Conservation (phyloP, 1,140 invertebrate species). For the Tetramorium parvispinum region DNA sequence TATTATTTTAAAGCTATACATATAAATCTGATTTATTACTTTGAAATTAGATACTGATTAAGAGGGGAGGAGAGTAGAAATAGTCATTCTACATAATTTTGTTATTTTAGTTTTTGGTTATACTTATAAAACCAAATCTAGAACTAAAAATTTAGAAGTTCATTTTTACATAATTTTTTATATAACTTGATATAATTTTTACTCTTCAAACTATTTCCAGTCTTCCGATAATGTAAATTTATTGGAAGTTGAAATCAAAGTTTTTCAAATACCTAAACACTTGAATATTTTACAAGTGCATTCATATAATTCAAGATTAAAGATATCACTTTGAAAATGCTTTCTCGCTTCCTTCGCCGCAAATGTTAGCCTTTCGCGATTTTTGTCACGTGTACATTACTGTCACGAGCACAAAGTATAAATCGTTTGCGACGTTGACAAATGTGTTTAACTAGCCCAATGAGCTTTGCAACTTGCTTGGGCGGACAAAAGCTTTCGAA, state of each 20-base stretch:
- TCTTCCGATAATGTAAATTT: neutral
- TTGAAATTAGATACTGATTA: neutral
- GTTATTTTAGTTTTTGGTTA: neutral
- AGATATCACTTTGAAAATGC: neutral
- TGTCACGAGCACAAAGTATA: conserved; percentile 30
- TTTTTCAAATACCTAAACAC: neutral
- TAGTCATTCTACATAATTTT: neutral
- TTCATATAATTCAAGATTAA: neutral
- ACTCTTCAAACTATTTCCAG: neutral
- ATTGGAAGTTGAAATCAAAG: neutral
- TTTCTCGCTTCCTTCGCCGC: neutral
- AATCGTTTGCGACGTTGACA: conserved; percentile 53
- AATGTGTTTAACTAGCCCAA: conserved; percentile 72
- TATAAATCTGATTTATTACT: neutral
- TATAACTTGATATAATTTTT: no score
- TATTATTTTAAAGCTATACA: neutral
- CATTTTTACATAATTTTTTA: neutral
- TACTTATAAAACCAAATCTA: neutral
- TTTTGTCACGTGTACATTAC: conserved; percentile 33
- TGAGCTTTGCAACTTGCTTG: conserved; percentile 57
- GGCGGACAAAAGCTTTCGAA: conserved; percentile 69
- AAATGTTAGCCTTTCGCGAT: conserved; percentile 1
- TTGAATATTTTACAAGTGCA: neutral
- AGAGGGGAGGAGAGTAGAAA: neutral
- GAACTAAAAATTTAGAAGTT: neutral